Base-by-base conservation (phyloP, 2,888 invertebrate genomes). In the Orchesellides sinensis region DNA sequence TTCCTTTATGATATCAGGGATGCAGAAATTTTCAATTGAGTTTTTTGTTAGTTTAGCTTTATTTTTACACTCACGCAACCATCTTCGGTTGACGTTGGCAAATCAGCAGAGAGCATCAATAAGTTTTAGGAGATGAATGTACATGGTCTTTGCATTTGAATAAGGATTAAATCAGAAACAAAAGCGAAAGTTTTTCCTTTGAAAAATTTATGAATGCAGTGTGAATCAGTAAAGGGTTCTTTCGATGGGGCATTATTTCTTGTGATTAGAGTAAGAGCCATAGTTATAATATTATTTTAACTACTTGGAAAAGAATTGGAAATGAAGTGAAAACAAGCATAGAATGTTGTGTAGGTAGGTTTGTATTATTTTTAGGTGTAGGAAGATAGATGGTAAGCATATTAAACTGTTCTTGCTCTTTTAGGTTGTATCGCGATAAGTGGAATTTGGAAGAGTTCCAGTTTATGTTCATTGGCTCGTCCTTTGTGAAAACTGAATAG, bases 151-250 rank as follows among this genome's bases (percentile, higher is more conserved):
- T 61, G 29, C 47, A 73, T 73, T 73, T 54, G 49, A 73, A 49
- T 47, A 45, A 73, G 73, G 73, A 73, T 73, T 73, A 73, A 73
- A 29, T 73, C 19, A 4, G 49, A 65, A 45, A 65, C 65, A 65
- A 65, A 65, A 65, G 63, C 6, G 32, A 70, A 59, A 56, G 27
- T 35, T 54, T 69, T 70, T 29, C 35, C 17, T 25, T 68, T 68
- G 68, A 68, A 68, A 68, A 49, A 49, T 68, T 68, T 52, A 68
- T 65, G 65, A 65, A 19, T 17, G 8, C 35, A 56, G 5, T 19
- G 14, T 56, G 8, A 19, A 25, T 27, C 27, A 52, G 52, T 17
- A 52, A 2, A 10, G 10, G 10, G 10, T 2, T 40, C 10, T 5
- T 8, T n/a, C 52, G 2, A 17, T 52, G 52, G 10, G 52, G 2